Evolutionary conservation across 2,797 vertebrate species (phyloP), one percentile per base, ranked within the genome.

Genomic region (Cichlasoma orientale): DNA sequence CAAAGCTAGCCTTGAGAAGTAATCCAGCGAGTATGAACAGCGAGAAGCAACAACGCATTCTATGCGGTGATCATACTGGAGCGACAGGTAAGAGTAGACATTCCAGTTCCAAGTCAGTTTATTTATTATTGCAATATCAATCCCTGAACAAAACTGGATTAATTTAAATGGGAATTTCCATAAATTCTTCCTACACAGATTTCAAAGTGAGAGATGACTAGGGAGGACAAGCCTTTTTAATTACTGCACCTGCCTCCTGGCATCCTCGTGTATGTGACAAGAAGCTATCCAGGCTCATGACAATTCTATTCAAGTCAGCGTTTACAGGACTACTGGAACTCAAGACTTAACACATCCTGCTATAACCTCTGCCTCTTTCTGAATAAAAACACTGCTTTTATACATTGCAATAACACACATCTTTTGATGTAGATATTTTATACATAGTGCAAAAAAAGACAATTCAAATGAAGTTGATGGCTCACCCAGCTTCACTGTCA

Each of bases 341-440:
- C 18, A 11, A 4, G 13, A n/a, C 6, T 50, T 50, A 50, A 50
- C 18, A 18, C 19, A 50, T 19, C 6, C 3, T 5, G 21, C 47
- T 4, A 18, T 27, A 44, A 63, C 25, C 5, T 27, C 27, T 47
- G 14, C 23, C 41, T 47, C 14, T 21, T 57, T 7, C 57, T 47
- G 19, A 50, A 23, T 47, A 66, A 66, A 66, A 47, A 66, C 41
- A 19, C 7, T 29, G 41, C 61, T 66, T 52, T 47, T 66, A 44
- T 18, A 0, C 8, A 63, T 19, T 23, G 38, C 1, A 16, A 25
- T 44, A 23, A 14, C 33, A n/a, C 58, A 61, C 0, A 47, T 27
- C 14, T 27, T 29, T 16, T 66, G 41, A 47, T 66, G 14, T 27
- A 47, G 59, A 2, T 41, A 44, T 63, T 61, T 66, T 27, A 66